Percentiles rank a stretch among this genome's conserved stretches.
These are phyloP conservation scores for Phyllostomus discolor DNA, from an alignment of 2,113 vertebrate genomes.

Conservation along the genomic window DNA sequence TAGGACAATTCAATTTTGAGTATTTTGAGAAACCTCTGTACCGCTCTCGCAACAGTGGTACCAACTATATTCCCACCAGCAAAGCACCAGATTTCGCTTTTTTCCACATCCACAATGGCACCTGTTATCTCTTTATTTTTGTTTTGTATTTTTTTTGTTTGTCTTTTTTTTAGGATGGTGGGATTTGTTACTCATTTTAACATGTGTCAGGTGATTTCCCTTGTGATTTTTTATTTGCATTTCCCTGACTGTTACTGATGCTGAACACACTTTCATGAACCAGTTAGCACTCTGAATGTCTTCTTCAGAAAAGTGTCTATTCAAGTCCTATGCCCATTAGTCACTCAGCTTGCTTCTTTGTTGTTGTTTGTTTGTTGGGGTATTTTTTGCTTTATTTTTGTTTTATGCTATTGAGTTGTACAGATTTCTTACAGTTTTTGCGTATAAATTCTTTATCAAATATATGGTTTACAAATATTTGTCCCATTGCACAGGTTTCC, in stretches of 20 bases:
- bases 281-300: not conserved
- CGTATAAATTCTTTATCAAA: not conserved
- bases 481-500: too few relatives aligned
- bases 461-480: not conserved
- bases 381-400: not conserved
- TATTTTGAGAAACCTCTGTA: not conserved
- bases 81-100: not conserved
- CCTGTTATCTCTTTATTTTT: not conserved
- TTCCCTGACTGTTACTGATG: not conserved
- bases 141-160: not conserved
- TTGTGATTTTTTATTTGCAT: not conserved
- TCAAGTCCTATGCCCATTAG: not conserved
- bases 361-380: not conserved
- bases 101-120: not conserved
- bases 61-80: not conserved
- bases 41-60: too few relatives aligned
- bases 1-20: not conserved
- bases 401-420: not conserved
- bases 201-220: not conserved
- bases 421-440: not conserved
- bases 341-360: not conserved
- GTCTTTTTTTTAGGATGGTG: too few relatives aligned
- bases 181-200: not conserved
- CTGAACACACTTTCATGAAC: not conserved
- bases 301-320: not conserved